Evolutionary conservation across 2,888 invertebrate species (phyloP), one percentile per base, ranked within the genome.

Genomic region (Falcaria lacertinaria): DNA sequence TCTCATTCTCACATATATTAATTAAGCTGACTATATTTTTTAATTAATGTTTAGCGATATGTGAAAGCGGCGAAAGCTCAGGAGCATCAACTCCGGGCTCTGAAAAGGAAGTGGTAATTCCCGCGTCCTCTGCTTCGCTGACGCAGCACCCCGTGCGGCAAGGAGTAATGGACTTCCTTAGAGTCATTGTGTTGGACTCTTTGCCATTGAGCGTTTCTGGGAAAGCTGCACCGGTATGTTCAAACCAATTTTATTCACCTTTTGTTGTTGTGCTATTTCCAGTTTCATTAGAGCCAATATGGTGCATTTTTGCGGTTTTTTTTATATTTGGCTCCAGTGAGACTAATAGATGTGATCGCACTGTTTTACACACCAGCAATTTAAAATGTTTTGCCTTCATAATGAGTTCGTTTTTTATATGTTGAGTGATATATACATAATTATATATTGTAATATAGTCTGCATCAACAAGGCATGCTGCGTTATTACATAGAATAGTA

Each of bases 141-240:
- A 94, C 95, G 1, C 91, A 91, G 51, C 97, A 97, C 74, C 92
- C 96, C 0, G 97, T 95, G 1, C 90, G 96, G 35, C 96, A 96
- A 68, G 95, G 96, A 64, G 96, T 99, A 17, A 95, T 98, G 89
- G 98, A 99, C 80, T 97, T 99, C 73, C 86, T 99, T 40, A 91
- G 97, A 42, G 97, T 97, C 8, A 96, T 99, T 45, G 94, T 98
- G 1, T 94, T 98, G 0, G 98, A 99, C 83, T 98, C 98, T 0
- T 89, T 99, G 39, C 95, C 97, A 33, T 87, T 97, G 39, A 94
- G 94, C 39, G 92, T 94, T 15, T 94, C 94, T 13, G 94, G 94
- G 22, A 96, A 96, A 77, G 89, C 92, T 11, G 93, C 94, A 1
- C 95, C 95, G 15, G 93, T 91, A 50, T 71, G 80, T 64, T 28